Conservation (phyloP, 1,140 invertebrate species). For the Lordiphosa clarofinis region DNA sequence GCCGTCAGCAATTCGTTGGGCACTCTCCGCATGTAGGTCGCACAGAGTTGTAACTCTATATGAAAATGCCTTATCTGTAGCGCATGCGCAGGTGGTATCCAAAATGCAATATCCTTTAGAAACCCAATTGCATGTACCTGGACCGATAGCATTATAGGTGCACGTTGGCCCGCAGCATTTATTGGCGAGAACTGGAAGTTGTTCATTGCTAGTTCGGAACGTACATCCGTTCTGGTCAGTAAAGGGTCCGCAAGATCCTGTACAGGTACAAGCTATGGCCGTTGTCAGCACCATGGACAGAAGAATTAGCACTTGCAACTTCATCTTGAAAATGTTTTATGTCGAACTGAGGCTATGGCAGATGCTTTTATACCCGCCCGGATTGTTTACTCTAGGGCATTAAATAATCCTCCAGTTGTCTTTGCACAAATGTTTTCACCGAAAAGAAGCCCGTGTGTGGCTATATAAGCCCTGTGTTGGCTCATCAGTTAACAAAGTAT, state of each 20-base stretch:
- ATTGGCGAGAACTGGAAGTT: slow-evolving; percentile 9
- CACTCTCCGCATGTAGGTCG: neutral
- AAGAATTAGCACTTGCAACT: neutral
- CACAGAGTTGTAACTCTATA: neutral
- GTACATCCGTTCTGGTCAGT: neutral
- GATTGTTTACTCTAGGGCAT: slow-evolving; percentile 1
- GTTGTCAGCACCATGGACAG: neutral
- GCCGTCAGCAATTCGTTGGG: too few species aligned
- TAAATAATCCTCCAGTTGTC: neutral
- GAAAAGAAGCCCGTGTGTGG: neutral
- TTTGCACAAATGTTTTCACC: slow-evolving; percentile 6
- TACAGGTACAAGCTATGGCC: neutral
- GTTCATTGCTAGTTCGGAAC: neutral
- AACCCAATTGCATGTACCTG: neutral
- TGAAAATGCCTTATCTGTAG: neutral
- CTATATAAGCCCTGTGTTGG: slow-evolving; percentile 2
- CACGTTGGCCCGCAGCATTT: slow-evolving; percentile 8
- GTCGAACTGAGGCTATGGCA: too few species aligned
- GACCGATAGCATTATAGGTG: neutral
- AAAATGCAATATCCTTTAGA: neutral
- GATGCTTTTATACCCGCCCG: slow-evolving; percentile 1
- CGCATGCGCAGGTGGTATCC: slow-evolving; percentile 13
- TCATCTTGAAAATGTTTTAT: neutral
- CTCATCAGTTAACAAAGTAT: neutral
- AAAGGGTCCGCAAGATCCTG: slow-evolving; percentile 6